Evolutionary conservation across 2,113 vertebrate genomes (phyloP), one percentile per base, ranked within the genome.

Genomic region (Anseranas semipalmata): DNA sequence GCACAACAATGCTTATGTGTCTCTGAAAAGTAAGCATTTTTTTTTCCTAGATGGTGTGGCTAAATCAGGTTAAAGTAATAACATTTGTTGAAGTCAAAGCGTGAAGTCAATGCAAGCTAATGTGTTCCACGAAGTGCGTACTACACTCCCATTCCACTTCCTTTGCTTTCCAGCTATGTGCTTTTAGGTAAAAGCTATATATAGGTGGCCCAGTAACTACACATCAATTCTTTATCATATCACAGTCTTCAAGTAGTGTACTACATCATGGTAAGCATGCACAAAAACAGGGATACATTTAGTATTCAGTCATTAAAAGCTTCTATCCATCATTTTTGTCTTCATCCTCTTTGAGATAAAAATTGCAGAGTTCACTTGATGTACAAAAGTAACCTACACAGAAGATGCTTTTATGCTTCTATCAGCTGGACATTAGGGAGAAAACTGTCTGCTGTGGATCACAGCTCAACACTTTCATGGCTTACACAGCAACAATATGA

Each of bases 191-290:
- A 71, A 74, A 75, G 81, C 77, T 96, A 95, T 79, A 93, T 93
- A 91, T 87, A 95, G 74, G 43, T 72, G 27, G 89, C 53, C 91
- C 77, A 95, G 58, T 93, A 94, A 68, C 84, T 85, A 39, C 45
- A 85, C 89, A 96, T 96, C 70, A 95, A 96, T 95, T 95, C 94
- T 96, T 96, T 82, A 96, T 91, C 62, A 75, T 48, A 82, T 45
- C 48, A 79, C 46, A 28, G 33, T 68, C 70, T 85, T 79, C 39
- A 66, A 92, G 68, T 63, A 52, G 65, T 71, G 13, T 19, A 53
- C 35, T 67, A n/a, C 65, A 75, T 52, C 58, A 65, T 7, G 19
- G 43, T 60, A 85, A 68, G 59, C 58, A 60, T 25, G 60, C 9
- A 68, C 28, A 43, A 89, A 89, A 82, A 7, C 27, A 77, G 14